Percentiles rank a stretch among this genome's conserved stretches.
phyloP scores from a whole-genome alignment of 2,113 vertebrate genomes.

The Alligator sinensis region DNA sequence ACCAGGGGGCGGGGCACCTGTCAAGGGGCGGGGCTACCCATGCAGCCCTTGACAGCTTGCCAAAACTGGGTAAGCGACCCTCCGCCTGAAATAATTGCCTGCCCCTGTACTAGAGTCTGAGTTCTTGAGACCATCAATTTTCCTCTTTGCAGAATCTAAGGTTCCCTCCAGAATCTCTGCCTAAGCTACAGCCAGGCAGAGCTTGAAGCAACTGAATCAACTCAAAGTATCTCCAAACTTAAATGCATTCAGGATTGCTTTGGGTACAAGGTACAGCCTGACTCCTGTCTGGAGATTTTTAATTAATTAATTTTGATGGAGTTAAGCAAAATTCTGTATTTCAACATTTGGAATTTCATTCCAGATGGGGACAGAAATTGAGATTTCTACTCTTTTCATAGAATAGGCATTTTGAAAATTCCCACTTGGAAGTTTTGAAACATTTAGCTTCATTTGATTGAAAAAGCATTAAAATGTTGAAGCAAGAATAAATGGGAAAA shows the following conservation, averaged over 20 bases:
- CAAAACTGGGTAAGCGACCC: too few species aligned
- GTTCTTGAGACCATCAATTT: background rate
- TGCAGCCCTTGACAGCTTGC: too few species aligned
- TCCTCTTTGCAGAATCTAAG: background rate
- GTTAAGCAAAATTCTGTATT: background rate
- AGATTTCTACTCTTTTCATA: background rate
- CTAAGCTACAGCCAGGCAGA: background rate
- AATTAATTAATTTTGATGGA: background rate
- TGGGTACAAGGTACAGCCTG: background rate
- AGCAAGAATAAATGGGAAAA: too few species aligned
- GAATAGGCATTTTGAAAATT: background rate
- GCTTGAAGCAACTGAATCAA: background rate
- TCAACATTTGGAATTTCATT: background rate
- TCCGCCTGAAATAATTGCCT: too few species aligned
- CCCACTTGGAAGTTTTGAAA: background rate
- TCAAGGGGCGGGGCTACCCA: too few species aligned
- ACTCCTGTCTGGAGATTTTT: background rate
- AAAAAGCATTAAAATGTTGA: too few species aligned
- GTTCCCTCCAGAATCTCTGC: background rate
- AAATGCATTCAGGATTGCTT: background rate
- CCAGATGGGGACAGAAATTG: background rate
- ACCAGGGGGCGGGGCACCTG: too few species aligned
- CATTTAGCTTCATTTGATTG: too few species aligned
- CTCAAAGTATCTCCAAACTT: accelerated
- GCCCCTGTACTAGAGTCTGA: background rate